These are phyloP conservation scores for Minunthozetes semirufus DNA, from an alignment of 2,888 invertebrate genomes.

Conservation along the genomic window DNA sequence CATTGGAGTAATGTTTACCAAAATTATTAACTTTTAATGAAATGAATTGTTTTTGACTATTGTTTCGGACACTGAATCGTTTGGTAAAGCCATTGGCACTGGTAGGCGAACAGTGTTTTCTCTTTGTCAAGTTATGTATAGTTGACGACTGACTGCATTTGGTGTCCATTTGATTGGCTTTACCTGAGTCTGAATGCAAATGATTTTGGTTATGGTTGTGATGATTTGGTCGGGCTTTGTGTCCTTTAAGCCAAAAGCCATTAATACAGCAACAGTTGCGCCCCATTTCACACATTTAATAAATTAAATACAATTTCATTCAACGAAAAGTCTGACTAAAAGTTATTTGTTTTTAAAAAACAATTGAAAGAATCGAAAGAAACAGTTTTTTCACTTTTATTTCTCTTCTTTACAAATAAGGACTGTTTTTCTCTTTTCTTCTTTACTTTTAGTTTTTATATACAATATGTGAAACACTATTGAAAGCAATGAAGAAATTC, in stretches of 20 bases:
- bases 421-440: not conserved
- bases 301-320: not conserved
- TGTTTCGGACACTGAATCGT: constrained; percentile 13
- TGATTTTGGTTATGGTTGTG: not conserved
- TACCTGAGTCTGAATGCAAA: not conserved
- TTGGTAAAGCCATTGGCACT: not conserved
- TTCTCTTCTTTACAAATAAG: not conserved
- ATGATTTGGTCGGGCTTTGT: constrained; percentile 5
- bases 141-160: not conserved
- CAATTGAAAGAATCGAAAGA: not conserved
- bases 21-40: not conserved
- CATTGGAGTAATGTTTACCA: not conserved
- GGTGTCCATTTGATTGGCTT: not conserved
- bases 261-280: constrained; percentile 27
- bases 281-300: constrained; percentile 21
- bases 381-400: not conserved
- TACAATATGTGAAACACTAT: not conserved
- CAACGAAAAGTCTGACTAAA: not conserved
- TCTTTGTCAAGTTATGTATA: not conserved
- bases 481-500: constrained; percentile 16
- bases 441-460: not conserved
- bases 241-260: constrained; percentile 17
- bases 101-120: not conserved
- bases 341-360: not conserved
- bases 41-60: constrained; percentile 4